phyloP scores from a whole-genome alignment of 2,113 vertebrate genomes.

The Cairina moschata region DNA sequence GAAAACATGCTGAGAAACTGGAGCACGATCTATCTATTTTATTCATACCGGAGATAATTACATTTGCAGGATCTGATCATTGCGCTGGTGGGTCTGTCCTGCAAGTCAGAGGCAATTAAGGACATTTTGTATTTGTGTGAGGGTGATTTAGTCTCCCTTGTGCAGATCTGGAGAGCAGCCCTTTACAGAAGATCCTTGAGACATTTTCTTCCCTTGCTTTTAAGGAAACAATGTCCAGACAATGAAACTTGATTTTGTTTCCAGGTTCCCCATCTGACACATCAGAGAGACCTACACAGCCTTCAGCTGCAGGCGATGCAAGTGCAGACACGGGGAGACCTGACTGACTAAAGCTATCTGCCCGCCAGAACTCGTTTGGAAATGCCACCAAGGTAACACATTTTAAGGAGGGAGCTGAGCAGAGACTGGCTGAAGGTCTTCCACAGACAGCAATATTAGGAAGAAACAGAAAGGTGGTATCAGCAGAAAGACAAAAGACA shows the following conservation, averaged over 20 bases:
- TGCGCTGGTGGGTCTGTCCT: not conserved
- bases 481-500: not conserved
- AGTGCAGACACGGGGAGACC: rapidly evolving
- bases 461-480: not conserved
- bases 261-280: not conserved
- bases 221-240: not conserved
- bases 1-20: not conserved
- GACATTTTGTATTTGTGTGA: not conserved
- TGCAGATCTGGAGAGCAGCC: not conserved
- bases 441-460: not conserved
- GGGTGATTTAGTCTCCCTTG: not conserved
- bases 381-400: not conserved
- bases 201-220: not conserved
- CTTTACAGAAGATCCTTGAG: not conserved
- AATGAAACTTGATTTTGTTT: not conserved
- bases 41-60: not conserved
- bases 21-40: not conserved
- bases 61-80: not conserved
- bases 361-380: not conserved
- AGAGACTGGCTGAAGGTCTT: not conserved
- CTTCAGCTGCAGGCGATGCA: not conserved
- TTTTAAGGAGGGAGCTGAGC: not conserved
- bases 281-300: not conserved
- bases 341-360: not conserved
- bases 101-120: not conserved